phyloP scores from a whole-genome alignment of 1,140 invertebrate genomes.

The Plectrocnemia conspersa region DNA sequence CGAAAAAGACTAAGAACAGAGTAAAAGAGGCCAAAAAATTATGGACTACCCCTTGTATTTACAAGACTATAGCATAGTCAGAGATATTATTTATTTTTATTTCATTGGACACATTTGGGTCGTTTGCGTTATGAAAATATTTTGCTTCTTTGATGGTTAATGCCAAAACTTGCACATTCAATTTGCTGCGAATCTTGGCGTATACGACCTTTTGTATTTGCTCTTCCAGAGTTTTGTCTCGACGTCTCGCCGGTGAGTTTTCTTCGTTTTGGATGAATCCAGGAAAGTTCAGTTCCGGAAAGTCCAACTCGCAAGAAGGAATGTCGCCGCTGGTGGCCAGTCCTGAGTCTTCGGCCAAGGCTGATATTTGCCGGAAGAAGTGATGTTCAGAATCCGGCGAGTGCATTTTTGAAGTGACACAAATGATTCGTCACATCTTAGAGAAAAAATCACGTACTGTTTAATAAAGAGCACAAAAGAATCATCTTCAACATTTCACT shows the following conservation, averaged over 20 bases:
- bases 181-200: no score
- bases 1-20: no score
- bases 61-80: no score
- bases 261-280: constrained; percentile 27
- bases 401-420: constrained; percentile 12
- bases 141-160: no score
- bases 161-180: no score
- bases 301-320: constrained; percentile 30
- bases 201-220: constrained; percentile 28
- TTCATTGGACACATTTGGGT: no score
- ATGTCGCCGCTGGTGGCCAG: constrained; percentile 32
- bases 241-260: constrained; percentile 11
- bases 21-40: no score
- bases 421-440: no score
- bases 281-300: constrained; percentile 29
- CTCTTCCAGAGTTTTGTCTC: constrained; percentile 16
- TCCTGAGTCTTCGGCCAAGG: constrained; percentile 27
- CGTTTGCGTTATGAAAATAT: no score
- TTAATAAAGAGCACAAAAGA: not conserved
- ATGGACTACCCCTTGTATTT: no score
- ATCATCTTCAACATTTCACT: no score
- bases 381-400: constrained; percentile 29
- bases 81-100: no score
- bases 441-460: not conserved
- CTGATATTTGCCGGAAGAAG: constrained; percentile 16